Evolutionary conservation across 2,797 vertebrate genomes (phyloP), one percentile per base, ranked within the genome.

Genomic region (Poecilia velifera): DNA sequence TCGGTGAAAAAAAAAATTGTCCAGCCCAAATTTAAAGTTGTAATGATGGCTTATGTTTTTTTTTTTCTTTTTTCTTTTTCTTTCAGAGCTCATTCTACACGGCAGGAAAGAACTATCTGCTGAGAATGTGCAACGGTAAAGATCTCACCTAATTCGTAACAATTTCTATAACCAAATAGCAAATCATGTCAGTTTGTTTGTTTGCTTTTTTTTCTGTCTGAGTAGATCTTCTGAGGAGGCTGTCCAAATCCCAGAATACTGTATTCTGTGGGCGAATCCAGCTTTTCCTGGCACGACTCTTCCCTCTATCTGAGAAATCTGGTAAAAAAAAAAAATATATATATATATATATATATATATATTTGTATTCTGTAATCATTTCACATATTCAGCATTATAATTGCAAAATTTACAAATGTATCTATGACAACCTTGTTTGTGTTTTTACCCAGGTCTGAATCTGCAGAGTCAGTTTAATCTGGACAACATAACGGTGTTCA

Each of bases 51-150:
- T 20, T 39, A 22, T 31, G 5, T 25, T 14, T 3, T 46, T 18
- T 12, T n/a, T 16, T 13, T 94, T 93, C 3, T 0, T 34, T 34
- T 34, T 34, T 12, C 18, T 36, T 10, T 13, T 94, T 93, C 90
- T 86, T 90, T 78, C 91, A 99, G 98, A 98, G 94, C 91, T 97
- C 96, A 0, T 99, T 99, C 92, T 99, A 99, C 92, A 97, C 98
- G 59, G 98, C 98, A 46, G 98, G 98, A 78, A 99, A 99, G 91
- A 99, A 99, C 92, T 99, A 99, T 91, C 93, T 99, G 91, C 93
- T 99, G 70, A 96, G 98, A 89, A 99, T 99, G 98, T 99, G 98
- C 91, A 99, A 99, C 84, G 98, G 98, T 99, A 94, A 97, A 96
- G 59, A 80, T 43, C 6, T 20, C 45, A 6, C 47, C 46, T 74